phyloP scores from a whole-genome alignment of 1,140 invertebrate species.

The Euwallacea similis region DNA sequence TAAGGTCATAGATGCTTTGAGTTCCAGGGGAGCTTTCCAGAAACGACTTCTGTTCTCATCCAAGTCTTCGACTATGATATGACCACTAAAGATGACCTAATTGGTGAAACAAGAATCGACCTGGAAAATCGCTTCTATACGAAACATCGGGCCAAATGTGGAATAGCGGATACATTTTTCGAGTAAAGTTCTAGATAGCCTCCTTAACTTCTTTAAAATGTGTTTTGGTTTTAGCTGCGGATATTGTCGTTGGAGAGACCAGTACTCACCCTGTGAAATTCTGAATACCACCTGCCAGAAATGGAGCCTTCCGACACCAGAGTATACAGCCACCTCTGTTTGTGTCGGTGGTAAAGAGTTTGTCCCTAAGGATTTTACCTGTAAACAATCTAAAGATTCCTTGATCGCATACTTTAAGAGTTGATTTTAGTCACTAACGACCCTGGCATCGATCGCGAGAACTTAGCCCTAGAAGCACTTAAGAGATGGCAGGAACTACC shows the following conservation, averaged over 20 bases:
- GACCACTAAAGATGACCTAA: slow-evolving; percentile 72
- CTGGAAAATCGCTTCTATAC: slow-evolving; percentile 85
- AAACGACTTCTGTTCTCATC: slow-evolving; percentile 72
- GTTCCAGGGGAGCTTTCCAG: slow-evolving; percentile 71
- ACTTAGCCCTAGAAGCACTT: slow-evolving; percentile 69
- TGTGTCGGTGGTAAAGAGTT: slow-evolving; percentile 54
- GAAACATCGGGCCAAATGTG: slow-evolving; percentile 75
- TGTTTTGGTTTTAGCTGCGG: slow-evolving; percentile 56
- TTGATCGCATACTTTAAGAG: background rate
- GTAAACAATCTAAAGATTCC: slow-evolving; percentile 15
- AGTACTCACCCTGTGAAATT: slow-evolving; percentile 72
- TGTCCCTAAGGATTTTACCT: slow-evolving; percentile 19
- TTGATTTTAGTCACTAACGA: slow-evolving; percentile 36
- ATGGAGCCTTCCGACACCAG: slow-evolving; percentile 61
- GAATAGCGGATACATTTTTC: slow-evolving; percentile 71
- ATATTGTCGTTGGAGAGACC: slow-evolving; percentile 79
- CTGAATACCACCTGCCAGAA: slow-evolving; percentile 71
- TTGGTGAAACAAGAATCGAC: slow-evolving; percentile 83
- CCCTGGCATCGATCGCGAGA: slow-evolving; percentile 54
- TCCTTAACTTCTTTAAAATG: slow-evolving; percentile 23
- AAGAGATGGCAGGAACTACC: slow-evolving; percentile 73
- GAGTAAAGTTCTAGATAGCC: slow-evolving; percentile 53
- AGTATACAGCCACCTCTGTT: slow-evolving; percentile 55
- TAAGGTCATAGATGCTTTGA: slow-evolving; percentile 67
- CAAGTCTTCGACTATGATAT: slow-evolving; percentile 78